Evolutionary conservation across 1,140 invertebrate species (phyloP).

Genomic region (Dreissena rostriformis): DNA sequence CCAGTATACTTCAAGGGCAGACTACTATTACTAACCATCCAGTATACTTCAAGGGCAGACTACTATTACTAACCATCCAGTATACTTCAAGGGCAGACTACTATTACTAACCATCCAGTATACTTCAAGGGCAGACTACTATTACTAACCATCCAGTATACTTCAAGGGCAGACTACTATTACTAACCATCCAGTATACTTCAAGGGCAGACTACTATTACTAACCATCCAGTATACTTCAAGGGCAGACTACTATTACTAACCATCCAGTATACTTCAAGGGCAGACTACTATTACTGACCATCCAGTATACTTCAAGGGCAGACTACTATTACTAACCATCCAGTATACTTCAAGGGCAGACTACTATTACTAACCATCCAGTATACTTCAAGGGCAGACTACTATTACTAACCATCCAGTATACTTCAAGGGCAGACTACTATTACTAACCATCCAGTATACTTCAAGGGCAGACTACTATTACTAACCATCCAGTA

Average conservation of each 20-base stretch:
- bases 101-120: slow-evolving; percentile 36
- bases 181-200: slow-evolving; percentile 39
- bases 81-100: slow-evolving; percentile 3
- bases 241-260: not conserved
- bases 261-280: slow-evolving; percentile 39
- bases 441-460: slow-evolving; percentile 31
- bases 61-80: slow-evolving; percentile 31
- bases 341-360: slow-evolving; percentile 27
- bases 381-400: slow-evolving; percentile 17
- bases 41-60: slow-evolving; percentile 12
- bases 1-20: slow-evolving; percentile 17
- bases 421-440: slow-evolving; percentile 12
- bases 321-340: slow-evolving; percentile 13
- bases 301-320: slow-evolving; percentile 35
- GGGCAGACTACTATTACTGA: slow-evolving; percentile 3
- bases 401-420: slow-evolving; percentile 26
- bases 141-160: slow-evolving; percentile 42
- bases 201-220: not conserved
- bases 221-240: slow-evolving; percentile 40
- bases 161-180: not conserved
- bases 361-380: slow-evolving; percentile 20
- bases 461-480: slow-evolving; percentile 3
- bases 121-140: not conserved
- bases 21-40: slow-evolving; percentile 26
- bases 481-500: slow-evolving; percentile 36